Percentiles rank a stretch among this genome's conserved stretches.
These are phyloP conservation scores for Neoscelio sp. DNA, from an alignment of 2,888 invertebrate species.

Conservation along the genomic window DNA sequence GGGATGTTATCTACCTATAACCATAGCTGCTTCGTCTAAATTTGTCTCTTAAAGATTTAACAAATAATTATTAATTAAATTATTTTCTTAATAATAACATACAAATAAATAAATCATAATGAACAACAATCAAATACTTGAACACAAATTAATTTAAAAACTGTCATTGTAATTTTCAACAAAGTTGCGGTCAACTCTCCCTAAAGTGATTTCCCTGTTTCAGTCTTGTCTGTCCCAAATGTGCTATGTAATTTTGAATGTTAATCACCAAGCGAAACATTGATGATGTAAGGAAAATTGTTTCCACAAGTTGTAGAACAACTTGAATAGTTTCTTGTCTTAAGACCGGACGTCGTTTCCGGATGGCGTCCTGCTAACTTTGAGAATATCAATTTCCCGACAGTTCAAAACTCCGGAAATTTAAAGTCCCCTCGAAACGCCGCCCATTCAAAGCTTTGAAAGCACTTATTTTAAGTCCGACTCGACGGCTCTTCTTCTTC, in stretches of 20 bases:
- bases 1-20: too few relatives aligned
- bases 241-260: slow-evolving; percentile 32
- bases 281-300: slow-evolving; percentile 49
- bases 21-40: too few relatives aligned
- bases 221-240: slow-evolving; percentile 13
- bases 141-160: too few relatives aligned
- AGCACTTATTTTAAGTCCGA: slow-evolving; percentile 47
- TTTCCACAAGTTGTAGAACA: slow-evolving; percentile 44
- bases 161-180: too few relatives aligned
- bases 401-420: slow-evolving; percentile 60
- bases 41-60: too few relatives aligned
- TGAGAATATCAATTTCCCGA: slow-evolving; percentile 59
- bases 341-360: slow-evolving; percentile 31
- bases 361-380: slow-evolving; percentile 25
- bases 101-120: too few relatives aligned
- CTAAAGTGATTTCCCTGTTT: slow-evolving; percentile 9
- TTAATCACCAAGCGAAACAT: slow-evolving; percentile 41
- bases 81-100: too few relatives aligned
- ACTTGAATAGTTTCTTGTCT: slow-evolving; percentile 48
- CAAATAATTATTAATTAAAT: too few relatives aligned
- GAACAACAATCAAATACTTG: too few relatives aligned
- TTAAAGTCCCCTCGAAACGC: slow-evolving; percentile 51
- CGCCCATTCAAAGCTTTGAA: slow-evolving; percentile 45
- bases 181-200: neutral
- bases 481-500: slow-evolving; percentile 15